phyloP scores from a whole-genome alignment of 2,113 vertebrate species.

The Vulpes ferrilata region DNA sequence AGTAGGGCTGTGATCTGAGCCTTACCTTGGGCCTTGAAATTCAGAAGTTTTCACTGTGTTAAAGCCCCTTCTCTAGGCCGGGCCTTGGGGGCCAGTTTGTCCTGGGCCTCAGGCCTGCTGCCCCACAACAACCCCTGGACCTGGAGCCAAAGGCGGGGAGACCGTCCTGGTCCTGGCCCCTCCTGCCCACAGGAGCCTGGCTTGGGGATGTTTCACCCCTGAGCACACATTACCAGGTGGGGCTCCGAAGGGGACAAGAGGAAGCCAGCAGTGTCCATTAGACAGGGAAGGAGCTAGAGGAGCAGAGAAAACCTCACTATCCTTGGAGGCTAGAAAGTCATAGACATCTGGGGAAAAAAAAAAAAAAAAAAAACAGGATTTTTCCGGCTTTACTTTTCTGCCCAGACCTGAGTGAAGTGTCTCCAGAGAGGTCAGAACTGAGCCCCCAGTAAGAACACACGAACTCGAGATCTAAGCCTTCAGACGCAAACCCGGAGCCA shows the following conservation, averaged over 20 bases:
- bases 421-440: not conserved
- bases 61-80: not conserved
- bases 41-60: not conserved
- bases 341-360: not conserved
- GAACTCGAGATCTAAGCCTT: not conserved
- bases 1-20: not conserved
- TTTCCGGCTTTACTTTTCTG: not conserved
- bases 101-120: not conserved
- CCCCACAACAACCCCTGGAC: not conserved
- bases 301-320: not conserved
- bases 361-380: not conserved
- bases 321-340: not conserved
- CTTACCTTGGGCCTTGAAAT: not conserved
- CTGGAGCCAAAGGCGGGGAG: not conserved
- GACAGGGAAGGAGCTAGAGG: not conserved
- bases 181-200: not conserved
- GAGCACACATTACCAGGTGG: not conserved
- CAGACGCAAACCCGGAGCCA: not conserved
- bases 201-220: not conserved
- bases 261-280: not conserved
- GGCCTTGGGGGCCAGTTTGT: not conserved
- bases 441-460: not conserved
- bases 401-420: not conserved
- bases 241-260: not conserved
- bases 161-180: fast-evolving